These are phyloP conservation scores for Accipiter cooperii DNA, from an alignment of 2,113 vertebrate species.

Conservation along the genomic window DNA sequence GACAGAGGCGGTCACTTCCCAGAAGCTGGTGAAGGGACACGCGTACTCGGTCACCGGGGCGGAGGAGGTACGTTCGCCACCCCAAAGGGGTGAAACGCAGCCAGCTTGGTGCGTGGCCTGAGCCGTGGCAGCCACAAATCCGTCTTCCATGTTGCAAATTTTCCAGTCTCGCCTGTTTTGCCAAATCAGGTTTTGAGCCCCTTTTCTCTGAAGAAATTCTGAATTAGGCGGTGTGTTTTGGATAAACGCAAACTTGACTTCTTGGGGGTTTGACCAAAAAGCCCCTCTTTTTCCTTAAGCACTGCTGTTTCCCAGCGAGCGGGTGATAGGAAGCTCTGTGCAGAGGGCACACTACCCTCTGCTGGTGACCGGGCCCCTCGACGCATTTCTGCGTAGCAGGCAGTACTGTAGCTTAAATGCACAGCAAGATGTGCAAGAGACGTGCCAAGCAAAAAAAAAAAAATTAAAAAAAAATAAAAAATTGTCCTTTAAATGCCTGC, in stretches of 20 bases:
- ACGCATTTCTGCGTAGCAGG: neutral
- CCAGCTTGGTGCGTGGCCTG: fast-evolving
- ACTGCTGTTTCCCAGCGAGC: neutral
- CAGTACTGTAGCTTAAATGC: neutral
- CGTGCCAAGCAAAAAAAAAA: neutral
- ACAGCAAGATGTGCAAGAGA: neutral
- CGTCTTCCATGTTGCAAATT: fast-evolving
- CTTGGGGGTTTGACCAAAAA: neutral
- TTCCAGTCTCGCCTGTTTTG: fast-evolving
- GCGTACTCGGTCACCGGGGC: slow-evolving; percentile 91
- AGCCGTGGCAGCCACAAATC: neutral
- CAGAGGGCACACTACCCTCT: neutral
- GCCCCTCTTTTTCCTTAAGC: fast-evolving
- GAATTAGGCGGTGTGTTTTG: neutral
- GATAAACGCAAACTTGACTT: neutral
- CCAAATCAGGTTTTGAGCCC: neutral
- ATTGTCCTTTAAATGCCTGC: neutral
- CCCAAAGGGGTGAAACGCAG: neutral
- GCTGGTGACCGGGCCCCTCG: neutral
- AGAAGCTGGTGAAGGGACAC: slow-evolving; percentile 96
- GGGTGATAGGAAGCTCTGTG: neutral
- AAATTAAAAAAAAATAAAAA: too few relatives aligned
- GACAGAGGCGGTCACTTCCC: slow-evolving; percentile 86
- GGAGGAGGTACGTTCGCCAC: slow-evolving; percentile 73
- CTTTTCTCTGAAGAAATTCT: neutral